These are phyloP conservation scores for Varanus salvator DNA, from an alignment of 2,113 vertebrate genomes.

Conservation along the genomic window DNA sequence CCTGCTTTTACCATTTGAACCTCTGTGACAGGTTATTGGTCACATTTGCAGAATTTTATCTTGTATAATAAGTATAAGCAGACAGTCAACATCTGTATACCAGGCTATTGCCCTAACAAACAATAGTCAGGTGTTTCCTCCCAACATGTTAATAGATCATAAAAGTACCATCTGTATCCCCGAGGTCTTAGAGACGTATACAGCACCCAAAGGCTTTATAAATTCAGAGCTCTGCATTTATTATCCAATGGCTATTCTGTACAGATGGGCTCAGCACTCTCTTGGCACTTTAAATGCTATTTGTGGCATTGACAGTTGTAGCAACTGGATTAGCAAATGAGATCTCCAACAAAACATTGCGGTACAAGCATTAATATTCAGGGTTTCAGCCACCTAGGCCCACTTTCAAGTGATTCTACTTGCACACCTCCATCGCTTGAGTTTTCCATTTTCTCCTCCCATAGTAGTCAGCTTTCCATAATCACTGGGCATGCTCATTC, in stretches of 20 bases:
- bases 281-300: not conserved
- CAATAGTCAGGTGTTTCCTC: not conserved
- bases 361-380: not conserved
- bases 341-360: not conserved
- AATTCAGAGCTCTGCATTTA: not conserved
- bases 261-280: not conserved
- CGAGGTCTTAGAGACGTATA: not conserved
- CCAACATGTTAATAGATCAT: not conserved
- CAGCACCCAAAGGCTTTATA: not conserved
- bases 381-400: not conserved
- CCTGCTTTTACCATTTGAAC: not conserved
- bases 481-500: not conserved
- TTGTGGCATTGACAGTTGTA: not conserved
- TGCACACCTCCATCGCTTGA: not conserved
- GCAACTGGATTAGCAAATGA: not conserved
- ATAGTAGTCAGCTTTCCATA: not conserved
- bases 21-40: not conserved
- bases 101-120: not conserved
- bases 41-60: not conserved
- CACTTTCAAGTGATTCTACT: not conserved
- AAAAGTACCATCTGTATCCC: not conserved
- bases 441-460: too few species aligned
- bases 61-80: not conserved
- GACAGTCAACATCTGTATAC: not conserved
- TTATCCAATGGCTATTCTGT: not conserved